phyloP scores from a whole-genome alignment of 2,888 invertebrate genomes.

The Drosophila pseudotalamancana region DNA sequence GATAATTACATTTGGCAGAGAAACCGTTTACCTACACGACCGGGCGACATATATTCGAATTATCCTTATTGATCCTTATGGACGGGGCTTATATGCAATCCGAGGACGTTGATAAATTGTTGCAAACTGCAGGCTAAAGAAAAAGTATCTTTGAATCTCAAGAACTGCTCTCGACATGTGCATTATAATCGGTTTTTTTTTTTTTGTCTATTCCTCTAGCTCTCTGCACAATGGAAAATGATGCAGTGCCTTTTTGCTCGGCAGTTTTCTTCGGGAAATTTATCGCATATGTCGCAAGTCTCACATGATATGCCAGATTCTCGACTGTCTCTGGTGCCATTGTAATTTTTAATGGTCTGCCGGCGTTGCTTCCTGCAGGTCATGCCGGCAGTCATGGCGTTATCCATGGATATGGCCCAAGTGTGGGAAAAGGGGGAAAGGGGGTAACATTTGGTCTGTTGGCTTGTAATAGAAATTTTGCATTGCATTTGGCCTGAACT shows the following conservation, averaged over 20 bases:
- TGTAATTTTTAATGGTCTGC: conserved; percentile 78
- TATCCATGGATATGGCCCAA: neutral
- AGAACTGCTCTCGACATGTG: conserved; percentile 56
- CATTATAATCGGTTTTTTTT: conserved; percentile 48
- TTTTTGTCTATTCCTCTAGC: too few relatives aligned
- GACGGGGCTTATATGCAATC: conserved; percentile 67
- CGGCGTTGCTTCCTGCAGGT: conserved; percentile 56
- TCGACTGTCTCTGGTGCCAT: conserved; percentile 40
- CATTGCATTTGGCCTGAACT: conserved; percentile 55
- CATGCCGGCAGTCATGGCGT: conserved; percentile 26
- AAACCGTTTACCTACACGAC: conserved; percentile 45
- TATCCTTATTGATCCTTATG: conserved; percentile 76
- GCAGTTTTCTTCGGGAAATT: conserved; percentile 62
- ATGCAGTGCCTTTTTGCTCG: conserved; percentile 58
- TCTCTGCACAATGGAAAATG: conserved; percentile 59
- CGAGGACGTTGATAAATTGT: conserved; percentile 72
- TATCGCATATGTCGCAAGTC: conserved; percentile 78
- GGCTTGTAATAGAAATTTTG: conserved; percentile 73
- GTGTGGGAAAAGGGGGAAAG: neutral
- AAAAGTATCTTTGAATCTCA: conserved; percentile 45
- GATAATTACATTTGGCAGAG: conserved; percentile 68
- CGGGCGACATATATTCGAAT: conserved; percentile 58
- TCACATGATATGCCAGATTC: conserved; percentile 73
- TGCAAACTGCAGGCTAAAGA: conserved; percentile 54
- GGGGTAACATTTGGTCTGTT: conserved; percentile 39